Percentiles rank a stretch among this genome's conserved stretches.
Evolutionary conservation across 2,797 vertebrate genomes (phyloP).

Genomic region (Trachops cirrhosus): DNA sequence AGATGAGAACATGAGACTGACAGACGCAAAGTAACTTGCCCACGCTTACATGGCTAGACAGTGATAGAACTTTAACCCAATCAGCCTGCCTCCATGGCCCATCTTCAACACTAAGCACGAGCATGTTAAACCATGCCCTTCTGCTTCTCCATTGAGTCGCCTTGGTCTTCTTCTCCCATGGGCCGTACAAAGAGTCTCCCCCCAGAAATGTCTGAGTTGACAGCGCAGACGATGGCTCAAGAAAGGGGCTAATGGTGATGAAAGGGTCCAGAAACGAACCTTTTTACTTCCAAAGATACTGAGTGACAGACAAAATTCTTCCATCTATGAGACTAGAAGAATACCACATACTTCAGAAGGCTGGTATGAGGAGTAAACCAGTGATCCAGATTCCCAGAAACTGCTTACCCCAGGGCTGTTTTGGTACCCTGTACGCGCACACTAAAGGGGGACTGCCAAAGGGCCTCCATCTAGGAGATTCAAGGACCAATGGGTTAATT

Average conservation of each 20-base stretch:
- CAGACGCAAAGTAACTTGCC: not conserved
- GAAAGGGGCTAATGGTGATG: not conserved
- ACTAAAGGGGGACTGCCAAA: not conserved
- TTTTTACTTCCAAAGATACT: conserved; percentile 14
- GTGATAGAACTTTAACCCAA: not conserved
- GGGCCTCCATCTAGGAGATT: conserved; percentile 51
- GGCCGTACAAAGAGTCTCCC: not conserved
- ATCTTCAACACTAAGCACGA: not conserved
- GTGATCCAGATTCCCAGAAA: conserved; percentile 17
- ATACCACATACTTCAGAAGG: not conserved
- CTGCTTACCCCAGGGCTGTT: not conserved
- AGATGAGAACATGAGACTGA: not conserved
- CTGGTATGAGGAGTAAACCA: not conserved
- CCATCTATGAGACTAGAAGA: not conserved
- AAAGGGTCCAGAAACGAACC: not conserved
- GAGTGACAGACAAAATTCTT: not conserved
- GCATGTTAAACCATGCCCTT: not conserved
- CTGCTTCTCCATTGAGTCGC: not conserved
- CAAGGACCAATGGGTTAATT: conserved; percentile 63
- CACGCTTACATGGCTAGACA: not conserved
- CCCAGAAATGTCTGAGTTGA: not conserved
- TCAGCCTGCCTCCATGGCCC: not conserved
- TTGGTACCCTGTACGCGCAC: not conserved
- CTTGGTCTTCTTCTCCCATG: not conserved
- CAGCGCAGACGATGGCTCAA: not conserved